Evolutionary conservation across 2,797 vertebrate genomes (phyloP).

Genomic region (Pseudochromis fuscus): DNA sequence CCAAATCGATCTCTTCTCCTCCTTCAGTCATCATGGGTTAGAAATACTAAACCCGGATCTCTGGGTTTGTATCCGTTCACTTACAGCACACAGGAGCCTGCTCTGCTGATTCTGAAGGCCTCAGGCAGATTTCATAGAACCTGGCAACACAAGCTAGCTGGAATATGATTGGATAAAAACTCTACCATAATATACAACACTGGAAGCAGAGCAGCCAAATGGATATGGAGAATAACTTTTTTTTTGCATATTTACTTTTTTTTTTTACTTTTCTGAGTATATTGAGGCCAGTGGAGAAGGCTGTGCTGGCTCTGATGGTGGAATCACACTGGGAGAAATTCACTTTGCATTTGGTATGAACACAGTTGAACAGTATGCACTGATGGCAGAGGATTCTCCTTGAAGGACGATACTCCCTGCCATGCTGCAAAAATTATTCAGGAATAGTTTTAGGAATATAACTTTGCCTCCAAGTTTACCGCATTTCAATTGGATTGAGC

Average conservation of each 20-base stretch:
- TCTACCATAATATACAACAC: not conserved
- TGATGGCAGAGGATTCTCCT: too few relatives aligned
- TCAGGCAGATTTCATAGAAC: not conserved
- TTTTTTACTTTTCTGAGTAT: not conserved
- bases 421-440: too few relatives aligned
- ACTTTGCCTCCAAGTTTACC: too few relatives aligned
- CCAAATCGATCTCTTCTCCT: conserved; percentile 23
- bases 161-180: not conserved
- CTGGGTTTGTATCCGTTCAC: too few relatives aligned
- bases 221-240: not conserved
- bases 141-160: not conserved
- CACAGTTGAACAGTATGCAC: too few relatives aligned
- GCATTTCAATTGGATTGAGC: too few relatives aligned
- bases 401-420: too few relatives aligned
- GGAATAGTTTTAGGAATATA: too few relatives aligned
- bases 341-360: too few relatives aligned
- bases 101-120: not conserved
- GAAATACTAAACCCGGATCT: not conserved
- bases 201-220: not conserved
- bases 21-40: conserved; percentile 13
- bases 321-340: too few relatives aligned
- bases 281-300: not conserved
- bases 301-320: not conserved
- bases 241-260: not conserved
- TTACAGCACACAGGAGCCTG: too few relatives aligned